Evolutionary conservation across 1,140 invertebrate species (phyloP), one percentile per base, ranked within the genome.

Genomic region (Drosophila lini): DNA sequence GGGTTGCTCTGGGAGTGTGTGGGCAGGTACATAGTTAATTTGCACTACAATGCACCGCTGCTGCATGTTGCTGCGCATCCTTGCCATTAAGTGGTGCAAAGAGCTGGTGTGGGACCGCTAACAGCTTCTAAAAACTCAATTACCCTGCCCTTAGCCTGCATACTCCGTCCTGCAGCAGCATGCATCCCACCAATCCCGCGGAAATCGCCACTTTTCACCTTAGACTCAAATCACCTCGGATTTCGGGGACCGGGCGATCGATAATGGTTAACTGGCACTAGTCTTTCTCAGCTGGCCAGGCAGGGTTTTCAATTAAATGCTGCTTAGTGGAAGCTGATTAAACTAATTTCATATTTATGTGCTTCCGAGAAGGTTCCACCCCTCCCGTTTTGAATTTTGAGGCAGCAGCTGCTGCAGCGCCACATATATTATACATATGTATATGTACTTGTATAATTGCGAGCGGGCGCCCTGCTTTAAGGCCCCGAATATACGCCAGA

Each of bases 101-200:
- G 81, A 79, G 83, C 59, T 86, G 74, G 74, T 81, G 74, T 61
- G 71, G 57, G 64, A 85, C 78, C 83, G 82, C 82, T 82, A 86
- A 86, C 82, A 86, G 82, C 82, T 88, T 76, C 79, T 86, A 82
- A 86, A 86, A 86, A 86, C 82, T 86, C 82, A 86, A 86, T 86
- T 86, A 86, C 63, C 82, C 81, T 63, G 73, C 74, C 63, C 73
- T 15, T n/a, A 68, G 61, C 76, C 25, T 28, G 25, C 25, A 64
- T 68, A 60, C 48, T 48, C 61, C 45, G 42, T 34, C 44, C 34
- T 28, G 41, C 25, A 31, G 67, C 41, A 50, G 25, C 42, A 25
- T 31, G 40, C 22, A 16, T n/a, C 59, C 44, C 13, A 3, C 16
- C 22, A 28, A 45, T 11, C 5, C 6, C 28, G 28, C 16, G 48